Evolutionary conservation across 1,140 invertebrate genomes (phyloP).

Genomic region (Sycobia sp.): DNA sequence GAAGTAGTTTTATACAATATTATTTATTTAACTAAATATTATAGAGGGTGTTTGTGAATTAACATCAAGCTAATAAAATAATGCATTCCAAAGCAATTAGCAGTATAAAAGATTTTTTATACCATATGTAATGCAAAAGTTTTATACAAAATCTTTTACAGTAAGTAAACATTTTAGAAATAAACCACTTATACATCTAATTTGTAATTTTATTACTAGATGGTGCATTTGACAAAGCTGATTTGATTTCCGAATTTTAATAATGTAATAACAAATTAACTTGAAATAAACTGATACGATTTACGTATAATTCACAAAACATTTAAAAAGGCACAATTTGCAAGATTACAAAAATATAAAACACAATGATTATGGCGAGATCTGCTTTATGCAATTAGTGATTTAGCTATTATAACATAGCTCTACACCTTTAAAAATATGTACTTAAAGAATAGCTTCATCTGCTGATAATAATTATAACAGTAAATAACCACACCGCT

Average conservation of each 20-base stretch:
- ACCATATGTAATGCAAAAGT: constrained; percentile 7
- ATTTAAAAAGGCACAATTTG: constrained; percentile 36
- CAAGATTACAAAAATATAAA: constrained; percentile 37
- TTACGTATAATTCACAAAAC: constrained; percentile 25
- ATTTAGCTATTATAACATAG: constrained; percentile 36
- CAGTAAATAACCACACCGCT: constrained; percentile 25
- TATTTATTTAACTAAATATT: constrained; percentile 32
- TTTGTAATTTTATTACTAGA: constrained; percentile 14
- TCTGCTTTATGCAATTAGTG: constrained; percentile 24
- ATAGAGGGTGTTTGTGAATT: constrained; percentile 24
- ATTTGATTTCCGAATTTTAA: background rate
- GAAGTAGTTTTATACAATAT: constrained; percentile 26
- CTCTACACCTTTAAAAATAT: constrained; percentile 14
- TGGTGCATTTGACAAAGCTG: constrained; percentile 1
- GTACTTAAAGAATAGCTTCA: constrained; percentile 16
- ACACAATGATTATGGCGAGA: constrained; percentile 30
- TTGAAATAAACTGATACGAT: constrained; percentile 4
- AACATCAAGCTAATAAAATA: constrained; percentile 31
- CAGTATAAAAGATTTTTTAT: constrained; percentile 30
- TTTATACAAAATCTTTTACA: constrained; percentile 22
- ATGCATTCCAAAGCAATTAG: constrained; percentile 29
- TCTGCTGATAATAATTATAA: constrained; percentile 12
- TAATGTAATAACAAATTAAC: constrained; percentile 24
- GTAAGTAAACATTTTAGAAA: constrained; percentile 24
- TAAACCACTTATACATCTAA: constrained; percentile 12